phyloP scores from a whole-genome alignment of 2,113 vertebrate species.

The Craseonycteris thonglongyai region DNA sequence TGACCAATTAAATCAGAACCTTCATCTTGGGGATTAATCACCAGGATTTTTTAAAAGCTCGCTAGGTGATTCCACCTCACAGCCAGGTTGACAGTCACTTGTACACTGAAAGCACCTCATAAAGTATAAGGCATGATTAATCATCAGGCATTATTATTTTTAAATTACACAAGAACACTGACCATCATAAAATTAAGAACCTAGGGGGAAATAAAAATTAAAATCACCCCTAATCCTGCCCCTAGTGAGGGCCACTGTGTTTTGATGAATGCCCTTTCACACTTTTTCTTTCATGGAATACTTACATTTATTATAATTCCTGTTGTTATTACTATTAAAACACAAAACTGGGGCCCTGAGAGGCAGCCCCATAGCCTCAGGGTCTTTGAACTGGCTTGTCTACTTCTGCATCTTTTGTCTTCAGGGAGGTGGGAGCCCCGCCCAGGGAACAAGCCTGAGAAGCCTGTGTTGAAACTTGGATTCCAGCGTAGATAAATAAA shows the following conservation, averaged over 20 bases:
- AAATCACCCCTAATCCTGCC: background rate
- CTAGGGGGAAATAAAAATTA: background rate
- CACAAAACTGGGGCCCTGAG: background rate
- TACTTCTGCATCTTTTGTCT: background rate
- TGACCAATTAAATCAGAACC: background rate
- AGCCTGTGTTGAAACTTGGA: background rate
- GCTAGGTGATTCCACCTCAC: background rate
- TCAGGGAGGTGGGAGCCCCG: background rate
- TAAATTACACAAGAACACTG: background rate
- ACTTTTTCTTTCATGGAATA: background rate
- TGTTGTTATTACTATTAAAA: background rate
- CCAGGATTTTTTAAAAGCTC: background rate
- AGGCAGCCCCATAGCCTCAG: background rate
- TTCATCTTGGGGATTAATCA: background rate
- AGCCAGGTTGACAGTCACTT: background rate
- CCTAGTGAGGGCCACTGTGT: background rate
- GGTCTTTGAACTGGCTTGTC: background rate
- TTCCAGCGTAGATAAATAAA: background rate
- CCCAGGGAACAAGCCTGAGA: background rate
- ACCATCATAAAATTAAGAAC: background rate
- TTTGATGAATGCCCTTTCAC: background rate
- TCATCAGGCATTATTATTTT: background rate
- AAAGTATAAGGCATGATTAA: background rate
- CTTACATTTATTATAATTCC: background rate
- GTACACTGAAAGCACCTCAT: background rate